Conservation (phyloP, 2,888 invertebrate species). For the Tenodera sinensis region DNA sequence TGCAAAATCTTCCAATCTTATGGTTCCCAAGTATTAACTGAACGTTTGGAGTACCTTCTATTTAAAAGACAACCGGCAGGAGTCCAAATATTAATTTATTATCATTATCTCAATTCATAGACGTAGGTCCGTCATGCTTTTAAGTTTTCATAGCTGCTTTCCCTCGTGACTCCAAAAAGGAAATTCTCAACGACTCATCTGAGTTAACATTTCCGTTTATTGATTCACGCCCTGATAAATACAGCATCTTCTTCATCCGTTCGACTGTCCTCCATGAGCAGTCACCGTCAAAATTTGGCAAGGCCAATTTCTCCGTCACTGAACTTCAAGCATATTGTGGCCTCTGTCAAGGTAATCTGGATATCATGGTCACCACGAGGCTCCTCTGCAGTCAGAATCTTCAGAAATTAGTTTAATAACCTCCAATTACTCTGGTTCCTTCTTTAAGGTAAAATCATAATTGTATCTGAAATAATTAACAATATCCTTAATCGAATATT, state of each 20-base stretch:
- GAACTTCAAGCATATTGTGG: background rate
- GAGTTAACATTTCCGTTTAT: background rate
- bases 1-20: too few species aligned
- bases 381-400: background rate
- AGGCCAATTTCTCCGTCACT: background rate
- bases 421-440: too few species aligned
- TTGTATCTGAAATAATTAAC: too few species aligned
- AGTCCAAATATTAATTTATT: too few species aligned
- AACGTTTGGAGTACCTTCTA: too few species aligned
- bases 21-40: too few species aligned
- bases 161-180: background rate
- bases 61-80: too few species aligned
- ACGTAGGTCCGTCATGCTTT: background rate
- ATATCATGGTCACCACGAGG: background rate
- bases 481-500: background rate
- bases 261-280: background rate
- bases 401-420: background rate
- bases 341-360: background rate
- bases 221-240: background rate
- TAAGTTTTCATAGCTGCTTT: background rate
- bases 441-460: too few species aligned
- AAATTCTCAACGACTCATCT: background rate
- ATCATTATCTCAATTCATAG: too few species aligned
- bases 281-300: background rate
- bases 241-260: background rate